Percentiles rank a stretch among this genome's conserved stretches.
Conservation (phyloP, 2,113 vertebrate genomes). For the Zosterops hypoxanthus region DNA sequence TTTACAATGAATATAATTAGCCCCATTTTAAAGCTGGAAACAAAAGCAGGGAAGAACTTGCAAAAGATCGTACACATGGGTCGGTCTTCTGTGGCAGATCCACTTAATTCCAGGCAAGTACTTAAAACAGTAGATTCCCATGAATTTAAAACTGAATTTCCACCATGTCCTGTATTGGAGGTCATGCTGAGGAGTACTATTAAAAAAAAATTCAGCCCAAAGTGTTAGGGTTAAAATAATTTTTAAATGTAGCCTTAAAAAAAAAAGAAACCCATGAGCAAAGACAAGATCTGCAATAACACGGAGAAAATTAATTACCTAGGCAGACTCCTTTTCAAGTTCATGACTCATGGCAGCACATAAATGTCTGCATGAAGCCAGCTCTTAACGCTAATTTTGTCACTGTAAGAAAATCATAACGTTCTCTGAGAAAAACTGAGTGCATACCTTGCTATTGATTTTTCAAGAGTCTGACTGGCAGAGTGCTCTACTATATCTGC, state of each 20-base stretch:
- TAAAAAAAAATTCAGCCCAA: neutral
- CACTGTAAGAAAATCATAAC: slow-evolving; percentile 25
- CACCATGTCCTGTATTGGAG: neutral
- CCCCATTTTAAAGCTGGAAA: slow-evolving; percentile 4
- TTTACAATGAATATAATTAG: neutral
- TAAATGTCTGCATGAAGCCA: slow-evolving; percentile 35
- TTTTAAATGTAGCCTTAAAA: neutral
- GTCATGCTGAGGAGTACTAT: neutral
- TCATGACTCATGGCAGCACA: slow-evolving; percentile 58
- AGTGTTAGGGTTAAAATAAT: neutral
- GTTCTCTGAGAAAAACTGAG: neutral
- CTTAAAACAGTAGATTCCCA: neutral
- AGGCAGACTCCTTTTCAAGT: slow-evolving; percentile 50
- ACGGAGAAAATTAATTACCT: slow-evolving; percentile 49
- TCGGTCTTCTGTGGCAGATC: neutral
- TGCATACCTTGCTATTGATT: slow-evolving; percentile 21
- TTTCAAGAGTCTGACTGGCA: slow-evolving; percentile 19
- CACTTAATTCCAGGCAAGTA: neutral
- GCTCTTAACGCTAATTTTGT: slow-evolving; percentile 42
- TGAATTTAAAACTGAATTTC: neutral
- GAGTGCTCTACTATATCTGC: neutral
- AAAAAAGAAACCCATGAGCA: neutral
- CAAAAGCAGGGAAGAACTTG: neutral
- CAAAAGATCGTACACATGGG: neutral
- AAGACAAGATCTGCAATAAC: slow-evolving; percentile 11